Evolutionary conservation across 2,888 invertebrate species (phyloP), one percentile per base, ranked within the genome.

Genomic region (Perizoma flavofasciatum): DNA sequence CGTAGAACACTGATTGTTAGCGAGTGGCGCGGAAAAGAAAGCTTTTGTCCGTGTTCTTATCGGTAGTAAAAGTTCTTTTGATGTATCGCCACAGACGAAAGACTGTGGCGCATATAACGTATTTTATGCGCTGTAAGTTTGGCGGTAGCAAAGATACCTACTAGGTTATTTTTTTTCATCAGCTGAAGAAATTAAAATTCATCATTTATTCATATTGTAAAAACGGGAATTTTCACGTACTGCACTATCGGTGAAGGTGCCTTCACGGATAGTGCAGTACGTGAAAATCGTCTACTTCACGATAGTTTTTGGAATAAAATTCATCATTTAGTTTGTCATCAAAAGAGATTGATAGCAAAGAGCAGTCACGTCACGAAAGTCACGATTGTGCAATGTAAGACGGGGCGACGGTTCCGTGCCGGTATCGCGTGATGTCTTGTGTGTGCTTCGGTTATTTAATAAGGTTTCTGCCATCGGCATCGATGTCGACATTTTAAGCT

Each of bases 361-460:
- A 68, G 71, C 72, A 74, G 71, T 69, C 72, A 70, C 63, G 77
- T 70, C 70, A 76, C 68, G 76, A 69, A 55, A 75, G 66, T 64
- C 65, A 60, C 65, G 65, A 51, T 54, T 59, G 64, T 59, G 63
- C 66, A 63, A 69, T 67, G 64, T 67, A 66, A 67, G 61, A 59
- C 63, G 59, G 8, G 52, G 59, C 49, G 62, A 56, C 60, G 61
- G 55, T 68, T 64, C 57, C 63, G 75, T 82, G 79, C 81, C 76
- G 76, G 72, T 80, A 81, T 88, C 83, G 87, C 85, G 86, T 88
- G 86, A 80, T 79, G 74, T 82, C 75, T 79, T 22, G 22, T 22
- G 22, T 22, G 22, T 22, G 22, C 22, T 22, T 78, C 73, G 65
- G 74, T 83, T 82, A 85, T 83, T 85, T 79, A 84, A 85, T 82